Conservation (phyloP, 2,888 invertebrate species). For the Theretra japonica region DNA sequence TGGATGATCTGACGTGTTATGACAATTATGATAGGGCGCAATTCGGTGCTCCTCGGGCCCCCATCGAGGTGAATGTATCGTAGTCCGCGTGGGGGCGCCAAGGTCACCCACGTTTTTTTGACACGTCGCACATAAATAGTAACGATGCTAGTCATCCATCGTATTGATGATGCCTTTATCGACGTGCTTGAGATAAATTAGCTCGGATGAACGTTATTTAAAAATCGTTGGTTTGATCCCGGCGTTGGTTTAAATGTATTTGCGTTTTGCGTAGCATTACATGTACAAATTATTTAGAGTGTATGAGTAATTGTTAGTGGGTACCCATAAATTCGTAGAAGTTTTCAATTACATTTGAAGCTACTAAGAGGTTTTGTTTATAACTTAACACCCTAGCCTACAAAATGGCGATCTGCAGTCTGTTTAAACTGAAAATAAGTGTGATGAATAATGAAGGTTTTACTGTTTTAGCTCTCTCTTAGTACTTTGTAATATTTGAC, state of each 20-base stretch:
- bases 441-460: no score
- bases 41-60: conserved; percentile 68
- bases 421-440: no score
- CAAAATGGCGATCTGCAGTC: no score
- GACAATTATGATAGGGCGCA: conserved; percentile 49
- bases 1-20: conserved; percentile 44
- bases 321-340: no score
- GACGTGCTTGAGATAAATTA: conserved; percentile 27
- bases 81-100: conserved; percentile 81
- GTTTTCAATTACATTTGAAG: no score
- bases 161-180: conserved; percentile 33
- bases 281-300: no score
- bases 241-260: background rate
- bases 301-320: no score
- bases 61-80: conserved; percentile 79
- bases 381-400: no score
- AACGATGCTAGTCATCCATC: conserved; percentile 62
- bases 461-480: no score
- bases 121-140: conserved; percentile 80
- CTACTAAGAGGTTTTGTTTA: no score
- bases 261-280: no score
- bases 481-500: background rate
- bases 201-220: background rate
- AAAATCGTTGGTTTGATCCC: background rate
- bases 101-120: conserved; percentile 82